Evolutionary conservation across 2,888 invertebrate genomes (phyloP).

Genomic region (Ectropis crepuscularia): DNA sequence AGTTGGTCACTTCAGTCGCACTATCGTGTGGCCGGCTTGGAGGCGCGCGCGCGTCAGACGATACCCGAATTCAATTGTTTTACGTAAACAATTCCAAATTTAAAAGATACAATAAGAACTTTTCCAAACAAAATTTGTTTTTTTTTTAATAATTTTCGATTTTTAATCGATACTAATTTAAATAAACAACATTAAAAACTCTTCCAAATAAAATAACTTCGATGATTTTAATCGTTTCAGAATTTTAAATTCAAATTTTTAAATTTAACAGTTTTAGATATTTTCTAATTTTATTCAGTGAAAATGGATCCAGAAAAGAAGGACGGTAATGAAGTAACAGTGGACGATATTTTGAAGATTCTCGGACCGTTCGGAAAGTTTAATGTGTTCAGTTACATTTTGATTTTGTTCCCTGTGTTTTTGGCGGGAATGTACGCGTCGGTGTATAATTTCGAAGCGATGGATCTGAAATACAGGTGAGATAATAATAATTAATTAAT

Average conservation of each 20-base stretch:
- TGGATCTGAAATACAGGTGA: constrained; percentile 78
- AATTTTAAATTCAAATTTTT: too few species aligned
- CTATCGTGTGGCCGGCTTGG: constrained; percentile 55
- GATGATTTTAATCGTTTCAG: too few species aligned
- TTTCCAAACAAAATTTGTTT: constrained; percentile 1
- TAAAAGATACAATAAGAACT: constrained; percentile 26
- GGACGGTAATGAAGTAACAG: constrained; percentile 65
- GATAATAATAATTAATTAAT: constrained; percentile 12
- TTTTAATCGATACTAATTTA: not conserved
- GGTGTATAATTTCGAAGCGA: constrained; percentile 78
- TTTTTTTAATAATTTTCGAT: constrained; percentile 23
- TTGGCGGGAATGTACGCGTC: constrained; percentile 77
- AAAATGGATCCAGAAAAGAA: constrained; percentile 77
- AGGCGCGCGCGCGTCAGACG: constrained; percentile 54
- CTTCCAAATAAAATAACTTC: too few species aligned
- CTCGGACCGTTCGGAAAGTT: constrained; percentile 75
- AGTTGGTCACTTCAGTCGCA: constrained; percentile 57
- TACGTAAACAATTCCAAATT: constrained; percentile 26
- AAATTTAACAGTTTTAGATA: too few species aligned
- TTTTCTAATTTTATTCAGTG: constrained; percentile 34
- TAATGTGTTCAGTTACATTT: constrained; percentile 67
- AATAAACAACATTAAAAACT: too few species aligned
- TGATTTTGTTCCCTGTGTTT: constrained; percentile 74
- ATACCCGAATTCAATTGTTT: constrained; percentile 36
- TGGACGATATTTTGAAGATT: constrained; percentile 74